Evolutionary conservation across 1,140 invertebrate species (phyloP), one percentile per base, ranked within the genome.

Genomic region (Cotesia vestalis): DNA sequence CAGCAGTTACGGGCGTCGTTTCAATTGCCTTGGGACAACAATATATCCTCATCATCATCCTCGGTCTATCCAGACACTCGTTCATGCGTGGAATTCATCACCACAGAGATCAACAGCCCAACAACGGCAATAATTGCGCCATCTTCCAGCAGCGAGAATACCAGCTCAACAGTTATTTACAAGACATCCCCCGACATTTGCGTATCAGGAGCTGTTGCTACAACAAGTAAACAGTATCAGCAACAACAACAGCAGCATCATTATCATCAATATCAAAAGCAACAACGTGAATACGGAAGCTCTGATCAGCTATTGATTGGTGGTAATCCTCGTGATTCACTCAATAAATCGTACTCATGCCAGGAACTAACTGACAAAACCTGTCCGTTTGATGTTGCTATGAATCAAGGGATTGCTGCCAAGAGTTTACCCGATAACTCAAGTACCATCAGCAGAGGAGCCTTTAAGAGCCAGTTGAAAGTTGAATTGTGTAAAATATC

Each of bases 81-180:
- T 61, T 20, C 66, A 73, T 40, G 53, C 68, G n/a, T 4, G 53
- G 4, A 52, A 53, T 46, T 38, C 9, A 11, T 14, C 12, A 46
- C 40, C 40, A 46, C 40, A 46, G 38, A 36, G 62, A 59, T 67
- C 20, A 67, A 12, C 40, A 46, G 46, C 60, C 64, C 36, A 69
- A 52, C 11, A 79, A 46, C 40, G 40, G 11, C 5, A 46, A 46
- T 75, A 0, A 81, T 76, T 0, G 78, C 74, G 0, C 77, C 69
- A 17, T 83, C 81, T 34, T 80, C 80, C 0, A 77, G 78, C 11
- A 84, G 80, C 14, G 79, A 79, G 2, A 80, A 72, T 14, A 81
- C 82, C 0, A 71, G 38, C 1, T 83, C 81, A 5, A 84, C 82
- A 0, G 69, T 83, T 27, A 57, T 82, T 5, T 80, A 78, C 0